phyloP scores from a whole-genome alignment of 2,797 vertebrate genomes.

The Poeciliopsis turneri region DNA sequence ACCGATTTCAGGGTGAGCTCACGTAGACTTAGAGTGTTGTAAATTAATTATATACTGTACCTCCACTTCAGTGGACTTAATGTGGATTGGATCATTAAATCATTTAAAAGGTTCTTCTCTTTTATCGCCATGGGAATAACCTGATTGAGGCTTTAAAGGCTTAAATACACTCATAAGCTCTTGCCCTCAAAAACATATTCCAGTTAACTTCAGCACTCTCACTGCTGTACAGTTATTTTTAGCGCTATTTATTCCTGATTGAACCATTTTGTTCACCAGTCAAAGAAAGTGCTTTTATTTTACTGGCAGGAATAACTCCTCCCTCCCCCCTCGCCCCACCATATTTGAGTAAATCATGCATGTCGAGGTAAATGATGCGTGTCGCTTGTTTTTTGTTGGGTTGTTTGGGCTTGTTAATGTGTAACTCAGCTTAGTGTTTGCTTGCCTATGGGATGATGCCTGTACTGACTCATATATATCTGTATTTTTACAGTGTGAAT shows the following conservation, averaged over 20 bases:
- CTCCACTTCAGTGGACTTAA: background rate
- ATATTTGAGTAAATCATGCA: conserved; percentile 33
- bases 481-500: conserved; percentile 75
- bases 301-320: conserved; percentile 28
- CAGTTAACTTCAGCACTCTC: background rate
- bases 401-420: conserved; percentile 30
- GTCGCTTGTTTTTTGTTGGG: background rate
- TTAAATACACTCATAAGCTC: conserved; percentile 2
- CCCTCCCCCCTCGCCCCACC: background rate
- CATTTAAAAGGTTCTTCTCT: conserved; percentile 8
- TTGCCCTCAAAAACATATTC: background rate
- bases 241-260: background rate
- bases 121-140: background rate
- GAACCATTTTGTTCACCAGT: background rate
- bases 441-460: conserved; percentile 2
- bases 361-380: background rate
- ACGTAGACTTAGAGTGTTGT: background rate
- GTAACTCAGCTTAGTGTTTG: conserved; percentile 22
- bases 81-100: background rate
- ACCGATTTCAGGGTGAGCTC: background rate
- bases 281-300: background rate
- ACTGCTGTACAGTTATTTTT: background rate
- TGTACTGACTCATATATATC: conserved; percentile 13
- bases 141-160: background rate
- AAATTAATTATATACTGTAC: background rate